phyloP scores from a whole-genome alignment of 1,140 invertebrate species.

The Pogonomyrmex californicus region DNA sequence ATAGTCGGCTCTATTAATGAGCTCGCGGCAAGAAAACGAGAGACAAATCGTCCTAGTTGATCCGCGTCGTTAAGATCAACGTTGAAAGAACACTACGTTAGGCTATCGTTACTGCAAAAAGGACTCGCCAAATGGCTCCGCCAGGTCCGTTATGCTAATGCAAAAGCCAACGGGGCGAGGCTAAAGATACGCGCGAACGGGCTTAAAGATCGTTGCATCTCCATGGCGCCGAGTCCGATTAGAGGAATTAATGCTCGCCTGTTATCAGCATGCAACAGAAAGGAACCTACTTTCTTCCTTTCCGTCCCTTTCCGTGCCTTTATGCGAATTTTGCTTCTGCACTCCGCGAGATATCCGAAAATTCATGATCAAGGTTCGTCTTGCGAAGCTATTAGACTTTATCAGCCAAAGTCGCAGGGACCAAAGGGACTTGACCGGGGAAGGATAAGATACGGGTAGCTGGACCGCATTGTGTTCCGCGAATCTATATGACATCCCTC shows the following conservation, averaged over 20 bases:
- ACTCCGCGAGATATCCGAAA: conserved; percentile 65
- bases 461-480: conserved; percentile 49
- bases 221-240: conserved; percentile 59
- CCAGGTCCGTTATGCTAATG: conserved; percentile 63
- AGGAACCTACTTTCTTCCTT: neutral
- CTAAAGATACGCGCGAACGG: conserved; percentile 41
- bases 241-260: conserved; percentile 68
- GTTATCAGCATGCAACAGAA: conserved; percentile 67
- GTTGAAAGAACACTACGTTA: conserved; percentile 19
- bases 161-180: neutral
- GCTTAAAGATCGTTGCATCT: conserved; percentile 41
- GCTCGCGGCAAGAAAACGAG: conserved; percentile 18
- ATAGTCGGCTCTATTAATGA: conserved; percentile 3
- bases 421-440: conserved; percentile 70
- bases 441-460: conserved; percentile 10
- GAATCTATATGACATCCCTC: conserved; percentile 38
- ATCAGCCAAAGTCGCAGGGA: conserved; percentile 65
- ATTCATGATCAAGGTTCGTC: conserved; percentile 73
- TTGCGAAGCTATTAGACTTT: conserved; percentile 65
- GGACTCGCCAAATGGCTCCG: conserved; percentile 34
- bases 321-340: conserved; percentile 61
- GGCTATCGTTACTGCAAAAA: conserved; percentile 39
- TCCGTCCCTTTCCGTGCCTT: neutral
- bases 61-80: conserved; percentile 29
- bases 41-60: conserved; percentile 31